phyloP scores from a whole-genome alignment of 1,140 invertebrate species.

The Conus betulinus region DNA sequence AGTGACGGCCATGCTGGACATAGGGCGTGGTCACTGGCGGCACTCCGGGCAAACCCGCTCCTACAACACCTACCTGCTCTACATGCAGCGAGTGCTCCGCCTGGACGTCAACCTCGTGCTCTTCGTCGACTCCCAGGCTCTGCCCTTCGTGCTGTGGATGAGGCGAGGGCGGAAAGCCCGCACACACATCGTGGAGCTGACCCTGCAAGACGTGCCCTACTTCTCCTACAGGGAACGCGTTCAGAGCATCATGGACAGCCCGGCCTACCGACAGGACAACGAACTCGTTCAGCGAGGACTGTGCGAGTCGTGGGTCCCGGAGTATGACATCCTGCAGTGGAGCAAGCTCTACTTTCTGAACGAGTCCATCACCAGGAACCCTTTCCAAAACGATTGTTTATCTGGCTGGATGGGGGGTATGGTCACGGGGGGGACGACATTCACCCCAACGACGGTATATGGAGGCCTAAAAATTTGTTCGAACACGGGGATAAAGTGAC shows the following conservation, averaged over 20 bases:
- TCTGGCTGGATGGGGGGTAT: conserved; percentile 45
- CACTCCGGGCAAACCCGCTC: neutral
- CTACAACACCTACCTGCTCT: conserved; percentile 45
- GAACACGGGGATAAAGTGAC: conserved; percentile 28
- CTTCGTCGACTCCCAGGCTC: conserved; percentile 43
- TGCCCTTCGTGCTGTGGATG: conserved; percentile 42
- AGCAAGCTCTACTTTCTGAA: conserved; percentile 47
- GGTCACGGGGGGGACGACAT: conserved; percentile 40
- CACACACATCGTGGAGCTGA: conserved; percentile 7
- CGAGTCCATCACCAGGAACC: conserved; percentile 21
- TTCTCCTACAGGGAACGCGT: conserved; percentile 21
- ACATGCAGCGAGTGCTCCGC: conserved; percentile 37
- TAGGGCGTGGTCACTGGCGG: conserved; percentile 42
- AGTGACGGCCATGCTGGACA: conserved; percentile 50
- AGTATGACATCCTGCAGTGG: conserved; percentile 49
- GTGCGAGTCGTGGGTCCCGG: conserved; percentile 36
- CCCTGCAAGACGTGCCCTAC: neutral
- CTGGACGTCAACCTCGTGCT: conserved; percentile 52
- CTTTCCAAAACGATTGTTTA: conserved; percentile 36
- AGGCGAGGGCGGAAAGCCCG: conserved; percentile 34
- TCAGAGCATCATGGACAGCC: conserved; percentile 40
- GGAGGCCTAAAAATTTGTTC: conserved; percentile 27
- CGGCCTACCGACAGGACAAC: conserved; percentile 40
- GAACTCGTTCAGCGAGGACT: conserved; percentile 35
- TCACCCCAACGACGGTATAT: conserved; percentile 36